Conservation (phyloP, 2,888 invertebrate species). For the Phengaris alcon region DNA sequence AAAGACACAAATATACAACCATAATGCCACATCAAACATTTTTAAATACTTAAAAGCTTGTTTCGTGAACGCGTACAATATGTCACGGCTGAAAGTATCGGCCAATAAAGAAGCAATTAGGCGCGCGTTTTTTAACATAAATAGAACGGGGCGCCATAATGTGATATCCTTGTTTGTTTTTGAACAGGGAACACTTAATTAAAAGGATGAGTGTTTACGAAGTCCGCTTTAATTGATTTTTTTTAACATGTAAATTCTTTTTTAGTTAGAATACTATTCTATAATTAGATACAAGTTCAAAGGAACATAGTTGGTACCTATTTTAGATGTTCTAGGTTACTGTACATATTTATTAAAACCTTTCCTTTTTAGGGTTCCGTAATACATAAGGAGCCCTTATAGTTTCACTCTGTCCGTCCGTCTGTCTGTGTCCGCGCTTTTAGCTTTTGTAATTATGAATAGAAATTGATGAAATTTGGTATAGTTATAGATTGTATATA, state of each 20-base stretch:
- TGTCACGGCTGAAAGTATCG: constrained; percentile 54
- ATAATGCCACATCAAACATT: constrained; percentile 47
- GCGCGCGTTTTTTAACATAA: constrained; percentile 43
- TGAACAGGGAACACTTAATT: constrained; percentile 45
- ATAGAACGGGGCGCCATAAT: constrained; percentile 49
- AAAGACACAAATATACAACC: constrained; percentile 34
- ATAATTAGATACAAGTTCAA: no score
- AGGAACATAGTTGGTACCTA: no score
- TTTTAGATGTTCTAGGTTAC: no score
- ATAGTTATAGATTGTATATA: no score
- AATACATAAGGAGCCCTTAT: no score
- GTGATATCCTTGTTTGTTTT: constrained; percentile 51
- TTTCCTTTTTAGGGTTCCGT: no score
- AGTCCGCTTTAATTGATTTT: constrained; percentile 34
- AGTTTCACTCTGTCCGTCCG: no score
- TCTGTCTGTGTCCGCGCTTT: no score
- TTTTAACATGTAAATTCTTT: background rate
- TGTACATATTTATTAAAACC: no score
- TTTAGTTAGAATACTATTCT: no score
- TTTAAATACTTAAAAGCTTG: constrained; percentile 45
- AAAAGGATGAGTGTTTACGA: constrained; percentile 40
- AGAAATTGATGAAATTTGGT: no score
- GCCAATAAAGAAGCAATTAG: constrained; percentile 56
- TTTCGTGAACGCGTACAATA: constrained; percentile 48
- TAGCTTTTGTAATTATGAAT: no score